Conservation (phyloP, 2,797 vertebrate genomes). For the Intellagama lesueurii region DNA sequence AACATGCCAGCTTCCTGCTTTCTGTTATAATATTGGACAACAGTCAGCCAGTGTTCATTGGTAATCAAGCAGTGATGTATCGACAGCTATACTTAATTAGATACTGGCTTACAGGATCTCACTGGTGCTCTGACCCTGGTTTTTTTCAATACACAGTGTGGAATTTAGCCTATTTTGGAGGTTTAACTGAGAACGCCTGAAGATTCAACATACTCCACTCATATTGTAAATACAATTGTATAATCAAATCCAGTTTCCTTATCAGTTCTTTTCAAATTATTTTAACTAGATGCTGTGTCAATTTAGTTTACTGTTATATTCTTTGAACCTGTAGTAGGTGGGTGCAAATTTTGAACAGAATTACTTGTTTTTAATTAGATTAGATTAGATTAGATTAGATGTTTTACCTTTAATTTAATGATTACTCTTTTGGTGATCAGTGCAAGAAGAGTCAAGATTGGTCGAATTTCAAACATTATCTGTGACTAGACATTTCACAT, state of each 20-base stretch:
- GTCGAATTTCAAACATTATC: not conserved
- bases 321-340: not conserved
- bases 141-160: not conserved
- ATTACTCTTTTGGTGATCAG: not conserved
- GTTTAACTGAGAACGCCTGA: not conserved
- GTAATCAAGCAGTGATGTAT: constrained; percentile 38
- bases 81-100: constrained; percentile 27
- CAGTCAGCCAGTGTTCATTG: constrained; percentile 43
- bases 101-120: constrained; percentile 14
- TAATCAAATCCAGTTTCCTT: not conserved
- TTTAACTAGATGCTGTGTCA: not conserved
- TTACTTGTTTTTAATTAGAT: not conserved
- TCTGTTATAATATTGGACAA: constrained; percentile 19
- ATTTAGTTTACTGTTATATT: not conserved
- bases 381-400: too few relatives aligned
- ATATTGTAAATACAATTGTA: not conserved
- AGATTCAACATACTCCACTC: not conserved
- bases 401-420: too few relatives aligned
- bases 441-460: not conserved
- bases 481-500: not conserved
- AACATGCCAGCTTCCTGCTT: not conserved
- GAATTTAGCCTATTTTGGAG: not conserved
- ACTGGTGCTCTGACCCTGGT: not conserved
- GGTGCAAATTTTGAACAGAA: not conserved
- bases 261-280: not conserved